phyloP scores from a whole-genome alignment of 2,797 vertebrate species.

The Danio aesculapii region DNA sequence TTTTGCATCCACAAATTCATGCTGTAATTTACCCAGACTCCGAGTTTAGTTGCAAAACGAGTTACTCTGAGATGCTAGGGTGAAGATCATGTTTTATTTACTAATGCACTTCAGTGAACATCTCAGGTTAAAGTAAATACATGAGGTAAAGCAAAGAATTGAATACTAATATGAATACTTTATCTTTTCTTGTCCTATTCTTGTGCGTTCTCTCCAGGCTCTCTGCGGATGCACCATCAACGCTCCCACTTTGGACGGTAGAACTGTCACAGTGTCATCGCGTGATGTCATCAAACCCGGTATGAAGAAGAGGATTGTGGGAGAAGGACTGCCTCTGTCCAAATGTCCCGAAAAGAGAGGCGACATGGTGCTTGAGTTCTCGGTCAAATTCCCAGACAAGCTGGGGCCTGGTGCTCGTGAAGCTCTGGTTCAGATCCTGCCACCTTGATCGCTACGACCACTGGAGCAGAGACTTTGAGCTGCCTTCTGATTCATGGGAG shows the following conservation, averaged over 20 bases:
- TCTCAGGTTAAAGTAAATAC: too few relatives aligned
- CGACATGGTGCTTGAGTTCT: slow-evolving; percentile 91
- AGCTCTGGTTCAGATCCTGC: slow-evolving; percentile 86
- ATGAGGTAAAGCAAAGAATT: too few relatives aligned
- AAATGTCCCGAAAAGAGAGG: slow-evolving; percentile 89
- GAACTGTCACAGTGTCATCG: slow-evolving; percentile 86
- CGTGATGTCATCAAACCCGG: slow-evolving; percentile 90
- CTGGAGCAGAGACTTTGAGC: slow-evolving; percentile 12
- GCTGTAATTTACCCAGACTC: too few relatives aligned
- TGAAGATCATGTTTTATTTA: too few relatives aligned
- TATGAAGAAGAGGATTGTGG: slow-evolving; percentile 85
- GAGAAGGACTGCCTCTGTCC: slow-evolving; percentile 90
- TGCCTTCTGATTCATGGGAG: neutral
- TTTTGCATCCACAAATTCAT: too few relatives aligned
- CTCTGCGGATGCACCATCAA: slow-evolving; percentile 90
- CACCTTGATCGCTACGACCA: slow-evolving; percentile 70
- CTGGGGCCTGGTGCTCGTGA: slow-evolving; percentile 81
- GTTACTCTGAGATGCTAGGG: too few relatives aligned
- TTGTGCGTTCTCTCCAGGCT: slow-evolving; percentile 73
- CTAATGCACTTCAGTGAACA: too few relatives aligned
- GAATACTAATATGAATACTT: too few relatives aligned
- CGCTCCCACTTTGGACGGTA: slow-evolving; percentile 88
- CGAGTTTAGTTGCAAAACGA: too few relatives aligned
- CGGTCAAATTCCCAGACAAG: slow-evolving; percentile 88
- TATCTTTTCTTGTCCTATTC: neutral